Evolutionary conservation across 1,140 invertebrate species (phyloP).

Genomic region (Eulimnadia texana): DNA sequence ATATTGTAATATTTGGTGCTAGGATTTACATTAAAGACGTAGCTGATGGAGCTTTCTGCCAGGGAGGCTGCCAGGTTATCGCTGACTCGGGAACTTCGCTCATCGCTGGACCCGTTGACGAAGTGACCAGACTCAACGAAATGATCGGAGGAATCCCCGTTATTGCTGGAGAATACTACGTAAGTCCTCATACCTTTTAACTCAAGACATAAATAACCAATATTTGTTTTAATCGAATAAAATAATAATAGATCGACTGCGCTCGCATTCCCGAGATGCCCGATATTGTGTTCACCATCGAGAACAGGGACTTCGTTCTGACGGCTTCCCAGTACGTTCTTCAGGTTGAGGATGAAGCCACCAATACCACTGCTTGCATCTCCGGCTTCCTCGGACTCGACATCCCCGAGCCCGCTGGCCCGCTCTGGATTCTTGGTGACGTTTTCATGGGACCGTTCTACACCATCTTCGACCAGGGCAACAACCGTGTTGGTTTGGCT

Average conservation of each 20-base stretch:
- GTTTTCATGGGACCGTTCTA: conserved; percentile 94
- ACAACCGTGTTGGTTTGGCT: conserved; percentile 88
- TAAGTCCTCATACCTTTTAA: conserved; percentile 21
- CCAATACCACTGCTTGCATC: conserved; percentile 53
- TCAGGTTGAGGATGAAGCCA: conserved; percentile 32
- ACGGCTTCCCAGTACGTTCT: conserved; percentile 74
- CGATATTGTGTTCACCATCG: conserved; percentile 59
- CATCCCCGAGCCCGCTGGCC: conserved; percentile 77
- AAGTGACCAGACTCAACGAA: conserved; percentile 69
- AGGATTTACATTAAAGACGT: not conserved
- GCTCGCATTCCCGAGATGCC: conserved; percentile 58
- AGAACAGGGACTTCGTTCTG: conserved; percentile 59
- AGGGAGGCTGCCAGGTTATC: conserved; percentile 38
- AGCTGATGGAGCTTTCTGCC: not conserved
- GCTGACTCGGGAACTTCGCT: conserved; percentile 97
- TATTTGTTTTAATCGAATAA: not conserved
- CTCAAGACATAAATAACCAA: conserved; percentile 6
- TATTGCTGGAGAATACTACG: conserved; percentile 60
- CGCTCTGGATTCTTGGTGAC: conserved; percentile 83
- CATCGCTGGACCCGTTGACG: conserved; percentile 74
- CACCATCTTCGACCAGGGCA: conserved; percentile 86
- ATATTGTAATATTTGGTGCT: conserved; percentile 1
- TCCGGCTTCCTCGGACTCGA: conserved; percentile 95
- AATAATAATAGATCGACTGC: conserved; percentile 46
- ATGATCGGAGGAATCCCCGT: conserved; percentile 67